Evolutionary conservation across 2,888 invertebrate species (phyloP), one percentile per base, ranked within the genome.

Genomic region (Heliconius ismenius): DNA sequence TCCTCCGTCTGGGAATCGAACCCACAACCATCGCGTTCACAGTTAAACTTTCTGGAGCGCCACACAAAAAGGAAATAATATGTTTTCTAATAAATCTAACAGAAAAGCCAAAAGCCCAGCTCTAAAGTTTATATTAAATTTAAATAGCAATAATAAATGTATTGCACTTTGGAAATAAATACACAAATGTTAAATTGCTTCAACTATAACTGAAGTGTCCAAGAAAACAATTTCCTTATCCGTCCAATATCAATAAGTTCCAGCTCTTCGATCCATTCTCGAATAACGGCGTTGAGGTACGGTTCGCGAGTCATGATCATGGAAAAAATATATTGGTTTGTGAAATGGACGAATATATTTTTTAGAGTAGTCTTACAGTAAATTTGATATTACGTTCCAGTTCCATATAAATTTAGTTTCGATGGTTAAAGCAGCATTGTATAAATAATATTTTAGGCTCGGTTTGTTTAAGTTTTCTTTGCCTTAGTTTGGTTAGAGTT

Each of bases 161-260:
- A 65, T n/a, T 36, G n/a, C n/a, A 65, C 39, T 36, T 65, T 15
- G n/a, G 4, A 65, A 39, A n/a, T 67, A 39, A 24, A 39, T 67
- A 67, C 9, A 39, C 11, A n/a, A 39, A 65, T 24, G 36, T 65
- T n/a, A 24, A 65, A 39, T 43, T 43, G 24, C 24, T 67, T 9
- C 39, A 9, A 39, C n/a, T 15, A 18, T 32, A 62, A 60, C 43
- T 62, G n/a, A 75, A 68, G 28, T 39, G 60, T 68, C 60, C 15
- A 28, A n/a, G 26, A 36, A 70, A 70, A 75, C 75, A 58, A 75
- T 64, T 70, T 64, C 32, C 36, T 70, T 49, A 67, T 26, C 11
- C 70, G 54, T 49, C 63, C 75, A 64, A 75, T 75, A 70, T 75
- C 75, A 63, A 75, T 75, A 70, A 64, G 54, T 75, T 70, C 69